A percentile compares a stretch with the other conserved stretches of the same genome.
Evolutionary conservation across 2,888 invertebrate species (phyloP).

Genomic region (Synergus itoensis): DNA sequence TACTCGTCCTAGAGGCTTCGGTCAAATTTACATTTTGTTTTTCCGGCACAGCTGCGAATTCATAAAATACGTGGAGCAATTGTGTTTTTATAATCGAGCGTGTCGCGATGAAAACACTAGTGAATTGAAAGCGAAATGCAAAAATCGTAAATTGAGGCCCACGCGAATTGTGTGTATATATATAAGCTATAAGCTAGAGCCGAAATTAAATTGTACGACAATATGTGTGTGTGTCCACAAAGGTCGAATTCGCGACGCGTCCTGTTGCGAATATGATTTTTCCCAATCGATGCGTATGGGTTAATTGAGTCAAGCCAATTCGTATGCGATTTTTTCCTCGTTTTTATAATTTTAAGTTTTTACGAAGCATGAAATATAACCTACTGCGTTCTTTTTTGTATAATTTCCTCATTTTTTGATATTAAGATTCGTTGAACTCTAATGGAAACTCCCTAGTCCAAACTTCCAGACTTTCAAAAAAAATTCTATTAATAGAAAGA

Average conservation of each 20-base stretch:
- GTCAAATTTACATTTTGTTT: slow-evolving; percentile 22
- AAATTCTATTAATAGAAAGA: too few relatives aligned
- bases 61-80: slow-evolving; percentile 3
- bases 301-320: slow-evolving; percentile 22
- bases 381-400: not conserved
- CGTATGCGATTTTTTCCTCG: not conserved
- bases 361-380: not conserved
- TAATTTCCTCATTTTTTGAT: not conserved
- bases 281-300: slow-evolving; percentile 11
- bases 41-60: slow-evolving; percentile 1
- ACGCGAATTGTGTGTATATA: not conserved
- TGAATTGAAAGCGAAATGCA: slow-evolving; percentile 25
- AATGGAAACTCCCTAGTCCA: too few relatives aligned
- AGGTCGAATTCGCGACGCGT: not conserved
- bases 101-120: slow-evolving; percentile 13
- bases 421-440: too few relatives aligned
- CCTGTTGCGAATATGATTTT: slow-evolving; percentile 9
- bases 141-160: slow-evolving; percentile 24
- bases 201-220: slow-evolving; percentile 25
- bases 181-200: slow-evolving; percentile 30
- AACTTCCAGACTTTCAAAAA: too few relatives aligned
- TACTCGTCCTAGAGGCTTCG: not conserved
- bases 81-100: slow-evolving; percentile 27
- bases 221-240: slow-evolving; percentile 21
- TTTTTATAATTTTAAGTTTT: not conserved